phyloP scores from a whole-genome alignment of 1,140 invertebrate species.

The Ptiloglossa arizonensis region DNA sequence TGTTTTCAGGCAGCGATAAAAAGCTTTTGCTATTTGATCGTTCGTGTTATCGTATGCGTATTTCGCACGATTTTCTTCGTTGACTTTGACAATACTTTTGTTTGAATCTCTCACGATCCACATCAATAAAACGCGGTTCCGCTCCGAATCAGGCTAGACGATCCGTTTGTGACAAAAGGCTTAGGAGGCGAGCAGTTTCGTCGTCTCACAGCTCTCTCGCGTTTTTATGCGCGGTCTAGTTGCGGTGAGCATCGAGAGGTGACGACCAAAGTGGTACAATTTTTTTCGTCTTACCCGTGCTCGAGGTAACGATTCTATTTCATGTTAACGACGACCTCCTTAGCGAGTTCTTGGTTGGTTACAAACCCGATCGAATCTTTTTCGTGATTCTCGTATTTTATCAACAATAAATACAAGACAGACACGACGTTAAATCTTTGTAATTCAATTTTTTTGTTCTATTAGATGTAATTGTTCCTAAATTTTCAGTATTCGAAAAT shows the following conservation, averaged over 20 bases:
- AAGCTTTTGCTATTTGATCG: neutral
- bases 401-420: neutral
- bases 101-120: neutral
- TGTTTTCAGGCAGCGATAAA: neutral
- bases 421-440: neutral
- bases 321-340: constrained; percentile 23
- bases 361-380: constrained; percentile 4
- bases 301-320: constrained; percentile 54
- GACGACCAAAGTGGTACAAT: constrained; percentile 57
- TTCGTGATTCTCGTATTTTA: constrained; percentile 7
- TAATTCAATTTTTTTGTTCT: too few species aligned
- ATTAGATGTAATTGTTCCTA: too few species aligned
- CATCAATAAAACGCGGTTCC: constrained; percentile 58
- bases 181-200: constrained; percentile 22
- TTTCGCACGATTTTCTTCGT: neutral
- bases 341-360: neutral
- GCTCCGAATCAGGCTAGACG: constrained; percentile 62
- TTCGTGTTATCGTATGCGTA: neutral
- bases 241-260: constrained; percentile 55
- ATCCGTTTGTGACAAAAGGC: constrained; percentile 28
- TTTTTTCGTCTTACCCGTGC: constrained; percentile 54
- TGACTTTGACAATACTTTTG: neutral
- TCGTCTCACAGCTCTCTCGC: constrained; percentile 16
- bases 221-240: constrained; percentile 74
- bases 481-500: too few species aligned